Percentiles rank a stretch among this genome's conserved stretches.
These are phyloP conservation scores for Enteromius treurensis DNA, from an alignment of 2,797 vertebrate species.

Conservation along the genomic window DNA sequence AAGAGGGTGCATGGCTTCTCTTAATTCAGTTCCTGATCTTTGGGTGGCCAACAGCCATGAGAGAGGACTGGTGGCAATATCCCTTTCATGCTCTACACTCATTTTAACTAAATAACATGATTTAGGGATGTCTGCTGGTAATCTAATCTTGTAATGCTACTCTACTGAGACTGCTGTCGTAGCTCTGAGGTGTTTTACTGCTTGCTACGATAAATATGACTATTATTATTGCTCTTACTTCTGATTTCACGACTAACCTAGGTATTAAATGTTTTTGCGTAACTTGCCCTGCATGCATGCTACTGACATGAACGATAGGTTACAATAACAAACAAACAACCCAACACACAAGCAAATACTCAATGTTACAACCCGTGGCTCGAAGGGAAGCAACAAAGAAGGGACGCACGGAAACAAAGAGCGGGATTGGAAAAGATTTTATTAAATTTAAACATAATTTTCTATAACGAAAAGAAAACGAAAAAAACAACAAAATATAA, in stretches of 20 bases:
- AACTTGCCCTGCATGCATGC: not conserved
- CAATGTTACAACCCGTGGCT: no score
- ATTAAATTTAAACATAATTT: no score
- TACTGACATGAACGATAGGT: not conserved
- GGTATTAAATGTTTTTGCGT: not conserved
- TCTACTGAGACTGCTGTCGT: slow-evolving; percentile 54
- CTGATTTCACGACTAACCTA: not conserved
- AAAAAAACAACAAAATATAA: no score
- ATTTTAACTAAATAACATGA: slow-evolving; percentile 65
- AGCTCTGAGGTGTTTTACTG: slow-evolving; percentile 19
- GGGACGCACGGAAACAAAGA: no score
- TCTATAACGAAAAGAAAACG: no score
- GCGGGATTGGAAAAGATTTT: no score
- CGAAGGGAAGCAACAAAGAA: no score
- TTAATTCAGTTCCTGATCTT: slow-evolving; percentile 45
- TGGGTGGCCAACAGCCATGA: slow-evolving; percentile 36
- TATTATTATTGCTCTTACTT: slow-evolving; percentile 1
- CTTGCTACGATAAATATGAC: not conserved
- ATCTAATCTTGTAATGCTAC: slow-evolving; percentile 62
- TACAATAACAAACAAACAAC: no score
- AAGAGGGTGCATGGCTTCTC: slow-evolving; percentile 22
- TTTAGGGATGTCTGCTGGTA: slow-evolving; percentile 58
- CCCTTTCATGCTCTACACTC: slow-evolving; percentile 58
- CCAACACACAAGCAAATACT: not conserved
- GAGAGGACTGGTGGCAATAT: slow-evolving; percentile 52